A percentile compares a stretch with the other conserved stretches of the same genome.
These are phyloP conservation scores for Danaus melanippus DNA, from an alignment of 1,140 invertebrate genomes.

Conservation along the genomic window DNA sequence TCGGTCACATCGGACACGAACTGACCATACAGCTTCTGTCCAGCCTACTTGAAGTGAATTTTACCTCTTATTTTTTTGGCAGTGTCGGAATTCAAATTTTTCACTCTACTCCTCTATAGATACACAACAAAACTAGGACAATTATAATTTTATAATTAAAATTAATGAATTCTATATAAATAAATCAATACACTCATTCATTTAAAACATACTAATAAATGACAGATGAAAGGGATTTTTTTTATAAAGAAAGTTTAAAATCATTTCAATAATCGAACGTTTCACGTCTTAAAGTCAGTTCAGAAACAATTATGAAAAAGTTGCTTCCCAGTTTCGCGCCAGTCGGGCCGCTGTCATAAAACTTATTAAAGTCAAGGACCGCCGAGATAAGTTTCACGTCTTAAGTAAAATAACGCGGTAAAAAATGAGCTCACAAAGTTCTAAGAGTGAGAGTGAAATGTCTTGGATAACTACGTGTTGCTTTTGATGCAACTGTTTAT, in stretches of 20 bases:
- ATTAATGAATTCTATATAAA: no score
- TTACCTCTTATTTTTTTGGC: no score
- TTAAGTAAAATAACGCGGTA: slow-evolving; percentile 70
- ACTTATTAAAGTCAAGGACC: slow-evolving; percentile 72
- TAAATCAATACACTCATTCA: no score
- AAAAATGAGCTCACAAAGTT: slow-evolving; percentile 61
- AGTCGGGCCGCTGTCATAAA: slow-evolving; percentile 69
- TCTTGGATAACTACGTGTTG: slow-evolving; percentile 54
- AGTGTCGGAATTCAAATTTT: no score
- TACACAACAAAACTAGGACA: no score
- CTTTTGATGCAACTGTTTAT: slow-evolving; percentile 42
- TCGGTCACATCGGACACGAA: slow-evolving; percentile 37
- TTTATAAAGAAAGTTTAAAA: slow-evolving; percentile 17
- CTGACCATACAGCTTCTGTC: slow-evolving; percentile 43
- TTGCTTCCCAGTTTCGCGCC: slow-evolving; percentile 59
- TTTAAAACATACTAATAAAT: no score
- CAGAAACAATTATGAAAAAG: slow-evolving; percentile 71
- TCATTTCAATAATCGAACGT: slow-evolving; percentile 64
- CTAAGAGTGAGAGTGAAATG: slow-evolving; percentile 60
- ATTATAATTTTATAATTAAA: no score
- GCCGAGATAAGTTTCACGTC: slow-evolving; percentile 68
- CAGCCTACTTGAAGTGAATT: slow-evolving; percentile 11
- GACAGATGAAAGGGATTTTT: no score
- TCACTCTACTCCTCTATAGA: no score
- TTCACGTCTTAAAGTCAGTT: slow-evolving; percentile 50